Base-by-base conservation (phyloP, 2,888 invertebrate species). In the Erannis defoliaria region DNA sequence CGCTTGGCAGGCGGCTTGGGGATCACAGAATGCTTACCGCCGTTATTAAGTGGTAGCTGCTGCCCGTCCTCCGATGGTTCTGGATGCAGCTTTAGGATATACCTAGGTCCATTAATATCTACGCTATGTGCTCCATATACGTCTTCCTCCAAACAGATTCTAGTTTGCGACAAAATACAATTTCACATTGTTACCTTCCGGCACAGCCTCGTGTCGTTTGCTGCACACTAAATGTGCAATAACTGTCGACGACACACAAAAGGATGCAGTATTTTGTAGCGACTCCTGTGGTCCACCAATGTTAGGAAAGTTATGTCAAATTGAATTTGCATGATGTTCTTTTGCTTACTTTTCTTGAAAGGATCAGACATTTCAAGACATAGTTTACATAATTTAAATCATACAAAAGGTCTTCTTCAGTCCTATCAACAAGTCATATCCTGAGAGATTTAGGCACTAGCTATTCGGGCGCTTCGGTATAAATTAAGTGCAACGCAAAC, bases 121-220 rank as follows among this genome's bases (percentile, higher is more conserved):
- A 23, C 6, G 5, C 5, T 26, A 26, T 26, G 2, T n/a, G n/a
- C n/a, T 26, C 23, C 26, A 26, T 26, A n/a, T n/a, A n/a, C n/a
- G n/a, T n/a, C 0, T 31, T 9, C 6, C 26, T 21, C 19, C 1
- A 29, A 18, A 38, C 16, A 19, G 56, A 31, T 62, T 35, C 53
- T 26, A 35, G 21, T 62, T 57, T 53, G 46, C 45, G 48, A 42
- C 56, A 46, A 38, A n/a, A 16, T 18, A 23, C 56, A 48, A 57
- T 43, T 56, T 37, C 46, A 26, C 42, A 49, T 67, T 64, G 64
- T 64, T 62, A 66, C 61, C 67, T 67, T 70, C 67, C 70, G 64
- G 70, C 66, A 62, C 1, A 23, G 26, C 2, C 42, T 57, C 53
- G 26, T 61, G 62, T 66, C 61, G 65, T 46, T 51, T 48, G 43